Conservation (phyloP, 2,888 invertebrate species). For the Magallana nippona region DNA sequence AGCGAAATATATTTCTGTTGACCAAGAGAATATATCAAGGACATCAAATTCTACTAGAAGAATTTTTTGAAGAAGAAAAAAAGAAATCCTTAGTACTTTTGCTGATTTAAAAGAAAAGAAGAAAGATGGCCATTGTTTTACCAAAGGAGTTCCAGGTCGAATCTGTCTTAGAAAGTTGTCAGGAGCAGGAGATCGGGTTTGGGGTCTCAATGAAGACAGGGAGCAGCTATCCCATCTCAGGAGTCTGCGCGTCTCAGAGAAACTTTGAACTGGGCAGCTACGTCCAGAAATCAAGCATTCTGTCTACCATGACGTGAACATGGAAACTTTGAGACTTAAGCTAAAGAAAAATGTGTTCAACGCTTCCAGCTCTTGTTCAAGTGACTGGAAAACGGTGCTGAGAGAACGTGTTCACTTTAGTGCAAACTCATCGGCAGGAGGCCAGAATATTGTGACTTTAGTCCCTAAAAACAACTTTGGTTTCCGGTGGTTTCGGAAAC, state of each 20-base stretch:
- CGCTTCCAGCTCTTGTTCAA: not conserved
- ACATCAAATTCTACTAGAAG: not conserved
- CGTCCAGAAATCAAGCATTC: not conserved
- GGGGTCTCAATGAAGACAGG: not conserved
- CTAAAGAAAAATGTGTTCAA: slow-evolving; percentile 9
- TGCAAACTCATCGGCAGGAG: not conserved
- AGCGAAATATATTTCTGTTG: slow-evolving; percentile 11
- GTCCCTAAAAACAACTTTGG: not conserved
- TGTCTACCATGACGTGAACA: not conserved
- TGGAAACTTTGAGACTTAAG: not conserved
- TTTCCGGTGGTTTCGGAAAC: not conserved
- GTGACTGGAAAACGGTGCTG: slow-evolving; percentile 7
- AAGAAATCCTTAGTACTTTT: not conserved
- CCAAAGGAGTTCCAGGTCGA: slow-evolving; percentile 23
- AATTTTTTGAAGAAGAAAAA: too few species aligned
- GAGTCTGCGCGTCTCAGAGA: not conserved
- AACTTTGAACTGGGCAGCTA: not conserved
- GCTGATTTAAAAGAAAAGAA: slow-evolving; percentile 25
- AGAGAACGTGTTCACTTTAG: not conserved
- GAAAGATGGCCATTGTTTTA: slow-evolving; percentile 32
- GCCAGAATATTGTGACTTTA: slow-evolving; percentile 6
- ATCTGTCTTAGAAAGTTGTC: not conserved
- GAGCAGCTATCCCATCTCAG: not conserved
- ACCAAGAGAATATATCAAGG: not conserved
- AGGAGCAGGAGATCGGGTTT: not conserved